Conservation (phyloP, 1,140 invertebrate species). For the Solenopsis invicta region DNA sequence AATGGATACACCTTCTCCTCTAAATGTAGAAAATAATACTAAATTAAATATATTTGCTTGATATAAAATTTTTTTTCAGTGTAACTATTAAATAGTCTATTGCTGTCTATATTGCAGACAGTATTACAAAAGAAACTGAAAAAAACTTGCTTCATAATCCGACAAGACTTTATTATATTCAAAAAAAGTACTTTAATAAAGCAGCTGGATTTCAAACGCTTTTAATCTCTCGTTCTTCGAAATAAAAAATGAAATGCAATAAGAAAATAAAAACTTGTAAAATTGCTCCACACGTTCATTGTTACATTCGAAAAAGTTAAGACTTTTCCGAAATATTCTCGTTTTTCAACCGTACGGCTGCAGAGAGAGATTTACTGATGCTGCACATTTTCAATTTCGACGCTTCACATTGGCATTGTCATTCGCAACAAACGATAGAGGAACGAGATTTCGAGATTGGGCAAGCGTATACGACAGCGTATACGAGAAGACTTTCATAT, state of each 20-base stretch:
- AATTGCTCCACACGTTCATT: neutral
- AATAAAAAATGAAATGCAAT: neutral
- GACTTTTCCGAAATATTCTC: neutral
- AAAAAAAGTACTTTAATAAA: conserved; percentile 5
- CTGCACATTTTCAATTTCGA: conserved; percentile 45
- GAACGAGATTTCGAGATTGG: conserved; percentile 42
- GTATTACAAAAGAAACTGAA: neutral
- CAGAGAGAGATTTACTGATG: neutral
- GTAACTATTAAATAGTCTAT: neutral
- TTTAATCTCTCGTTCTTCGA: neutral
- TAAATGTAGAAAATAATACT: no score
- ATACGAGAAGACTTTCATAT: conserved; percentile 40
- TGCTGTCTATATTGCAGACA: neutral
- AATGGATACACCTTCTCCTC: no score
- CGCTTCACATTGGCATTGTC: conserved; percentile 24
- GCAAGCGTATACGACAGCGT: conserved; percentile 43
- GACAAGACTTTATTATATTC: neutral
- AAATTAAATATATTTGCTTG: no score
- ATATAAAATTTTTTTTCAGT: no score
- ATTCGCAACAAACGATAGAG: conserved; percentile 25
- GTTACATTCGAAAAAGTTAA: neutral
- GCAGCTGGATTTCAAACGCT: neutral
- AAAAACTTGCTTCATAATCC: neutral
- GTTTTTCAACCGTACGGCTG: neutral
- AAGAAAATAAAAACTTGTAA: neutral